Evolutionary conservation across 35 echinoderm and acorn worm species (phyloP).

Genomic region (Apostichopus parvimensis): DNA sequence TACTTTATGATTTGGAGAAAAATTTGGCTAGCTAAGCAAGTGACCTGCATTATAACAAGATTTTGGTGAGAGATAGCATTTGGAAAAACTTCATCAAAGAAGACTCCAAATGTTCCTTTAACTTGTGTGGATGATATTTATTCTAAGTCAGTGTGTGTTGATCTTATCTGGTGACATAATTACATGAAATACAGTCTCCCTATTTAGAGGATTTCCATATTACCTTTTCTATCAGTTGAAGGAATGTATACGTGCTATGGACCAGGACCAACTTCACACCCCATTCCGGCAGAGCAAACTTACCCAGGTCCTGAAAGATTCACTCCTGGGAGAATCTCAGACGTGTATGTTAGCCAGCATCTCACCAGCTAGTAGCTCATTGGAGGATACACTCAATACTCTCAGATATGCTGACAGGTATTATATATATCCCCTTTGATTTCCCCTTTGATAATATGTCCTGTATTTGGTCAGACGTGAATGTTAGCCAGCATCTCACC

Average conservation of each 20-base stretch:
- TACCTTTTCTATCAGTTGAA: constrained; percentile 66
- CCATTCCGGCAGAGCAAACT: constrained; percentile 97
- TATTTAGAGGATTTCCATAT: not conserved
- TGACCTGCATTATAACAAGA: too few species aligned
- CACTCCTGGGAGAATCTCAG: constrained; percentile 73
- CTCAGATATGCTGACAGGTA: constrained; percentile 98
- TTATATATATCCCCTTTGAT: not conserved
- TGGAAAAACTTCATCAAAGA: too few species aligned
- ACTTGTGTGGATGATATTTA: too few species aligned
- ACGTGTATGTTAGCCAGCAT: constrained; percentile 95
- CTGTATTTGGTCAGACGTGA: too few species aligned
- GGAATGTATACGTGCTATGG: constrained; percentile 92
- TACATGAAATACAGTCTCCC: too few species aligned
- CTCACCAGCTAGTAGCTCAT: constrained; percentile 62
- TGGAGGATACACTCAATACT: constrained; percentile 91
- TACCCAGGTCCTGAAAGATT: constrained; percentile 90
- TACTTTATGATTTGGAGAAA: too few species aligned
- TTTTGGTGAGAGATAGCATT: too few species aligned
- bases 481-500: constrained; percentile 33
- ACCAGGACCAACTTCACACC: constrained; percentile 91
- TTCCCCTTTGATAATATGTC: not conserved
- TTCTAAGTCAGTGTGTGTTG: too few species aligned
- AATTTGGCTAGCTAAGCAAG: too few species aligned
- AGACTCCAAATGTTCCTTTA: too few species aligned
- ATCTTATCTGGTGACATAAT: too few species aligned